Evolutionary conservation across 2,797 vertebrate genomes (phyloP).

Genomic region (Gadopsis marmoratus): DNA sequence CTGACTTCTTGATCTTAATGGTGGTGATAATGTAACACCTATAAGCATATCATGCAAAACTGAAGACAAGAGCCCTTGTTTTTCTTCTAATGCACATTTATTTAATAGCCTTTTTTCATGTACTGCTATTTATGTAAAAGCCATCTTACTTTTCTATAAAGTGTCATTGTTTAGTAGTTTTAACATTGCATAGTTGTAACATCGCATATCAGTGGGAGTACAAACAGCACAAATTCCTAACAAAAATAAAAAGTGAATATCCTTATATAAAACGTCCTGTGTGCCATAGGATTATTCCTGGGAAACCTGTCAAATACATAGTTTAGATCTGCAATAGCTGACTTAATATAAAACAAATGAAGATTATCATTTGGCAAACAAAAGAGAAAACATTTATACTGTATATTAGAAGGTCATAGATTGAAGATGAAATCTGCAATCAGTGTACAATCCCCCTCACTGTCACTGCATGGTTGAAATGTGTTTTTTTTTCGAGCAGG

Average conservation of each 20-base stretch:
- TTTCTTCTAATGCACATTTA: background rate
- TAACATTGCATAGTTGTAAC: background rate
- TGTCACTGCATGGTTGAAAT: constrained; percentile 1
- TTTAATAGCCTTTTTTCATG: background rate
- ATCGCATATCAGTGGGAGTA: background rate
- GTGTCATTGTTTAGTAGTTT: background rate
- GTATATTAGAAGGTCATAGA: background rate
- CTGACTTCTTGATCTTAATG: background rate
- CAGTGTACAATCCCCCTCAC: background rate
- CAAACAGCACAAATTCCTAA: background rate
- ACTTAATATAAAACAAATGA: background rate
- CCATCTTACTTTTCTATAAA: background rate
- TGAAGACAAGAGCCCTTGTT: background rate
- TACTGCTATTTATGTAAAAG: background rate
- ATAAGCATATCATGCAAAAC: background rate
- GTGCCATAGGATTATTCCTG: background rate
- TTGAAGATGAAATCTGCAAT: constrained; percentile 5
- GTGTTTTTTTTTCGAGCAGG: constrained; percentile 57
- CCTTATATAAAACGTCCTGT: background rate
- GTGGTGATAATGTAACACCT: no score
- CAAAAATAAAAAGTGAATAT: no score
- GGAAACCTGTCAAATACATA: constrained; percentile 4
- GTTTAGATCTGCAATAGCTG: background rate
- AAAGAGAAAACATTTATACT: constrained; percentile 4
- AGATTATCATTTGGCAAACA: background rate